Base-by-base conservation (phyloP, 1,140 invertebrate genomes). In the Drosophila elegans region DNA sequence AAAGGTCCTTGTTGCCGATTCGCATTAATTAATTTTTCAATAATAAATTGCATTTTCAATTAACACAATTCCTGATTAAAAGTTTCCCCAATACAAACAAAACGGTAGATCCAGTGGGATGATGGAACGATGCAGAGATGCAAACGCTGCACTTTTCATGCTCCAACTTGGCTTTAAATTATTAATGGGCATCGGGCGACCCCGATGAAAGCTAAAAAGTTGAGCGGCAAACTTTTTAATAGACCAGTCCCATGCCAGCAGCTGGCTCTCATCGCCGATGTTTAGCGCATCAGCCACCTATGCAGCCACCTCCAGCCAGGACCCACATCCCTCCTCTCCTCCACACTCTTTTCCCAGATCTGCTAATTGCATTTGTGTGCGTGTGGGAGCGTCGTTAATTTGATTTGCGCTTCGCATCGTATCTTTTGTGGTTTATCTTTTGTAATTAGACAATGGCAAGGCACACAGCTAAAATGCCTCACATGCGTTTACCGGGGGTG, bases 341-440 rank as follows among this genome's bases (percentile, higher is more conserved):
- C 36, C 11, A 5, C 42, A 16, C 34, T 16, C 39, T 45, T 16
- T 42, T 51, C 29, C 13, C 34, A 6, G 11, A 57, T 61, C 36
- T 51, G 34, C 46, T 74, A 77, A 84, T 76, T 68, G 59, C 53
- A 75, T 78, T 86, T 81, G 57, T 60, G 45, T 79, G 71, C 72
- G 55, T 76, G 45, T 52, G 53, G 39, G 66, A 36, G 57, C 45
- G 49, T 6, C 61, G 78, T 85, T 83, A 86, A 81, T 85, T 78
- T 77, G 78, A 86, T 86, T 83, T 83, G 34, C 49, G 82, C 67
- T 62, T 59, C 64, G 59, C 46, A 54, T 49, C 54, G 73, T 61
- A 67, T 75, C 74, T 81, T 78, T 78, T 72, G 78, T 78, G 82
- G 68, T 67, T 74, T 81, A 64, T 78, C 78, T 61, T 75, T 85